Conservation (phyloP, 2,797 vertebrate genomes). For the Sebastes wilsoni region DNA sequence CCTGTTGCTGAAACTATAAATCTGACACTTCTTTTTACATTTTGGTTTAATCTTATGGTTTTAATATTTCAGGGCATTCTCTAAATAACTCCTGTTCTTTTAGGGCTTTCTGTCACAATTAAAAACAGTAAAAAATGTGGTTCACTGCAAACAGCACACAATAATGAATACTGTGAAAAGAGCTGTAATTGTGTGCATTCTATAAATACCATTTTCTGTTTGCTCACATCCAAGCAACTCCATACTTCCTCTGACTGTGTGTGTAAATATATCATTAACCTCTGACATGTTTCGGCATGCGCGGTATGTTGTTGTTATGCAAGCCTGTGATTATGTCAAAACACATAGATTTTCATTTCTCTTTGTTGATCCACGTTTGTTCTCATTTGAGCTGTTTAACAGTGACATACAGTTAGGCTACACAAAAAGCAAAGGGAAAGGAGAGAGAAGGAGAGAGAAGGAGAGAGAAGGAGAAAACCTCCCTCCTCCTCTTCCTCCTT, state of each 20-base stretch:
- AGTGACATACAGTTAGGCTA: slow-evolving; percentile 10
- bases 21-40: not conserved
- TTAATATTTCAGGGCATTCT: not conserved
- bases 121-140: not conserved
- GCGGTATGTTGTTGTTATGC: not conserved
- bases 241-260: slow-evolving; percentile 2
- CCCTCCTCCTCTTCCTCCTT: slow-evolving; percentile 30
- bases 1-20: slow-evolving; percentile 5
- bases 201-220: slow-evolving; percentile 29
- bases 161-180: not conserved
- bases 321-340: slow-evolving; percentile 9
- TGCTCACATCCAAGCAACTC: not conserved
- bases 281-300: slow-evolving; percentile 7
- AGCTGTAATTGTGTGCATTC: slow-evolving; percentile 27
- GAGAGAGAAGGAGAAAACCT: slow-evolving; percentile 36
- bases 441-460: slow-evolving; percentile 29
- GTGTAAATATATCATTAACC: slow-evolving; percentile 48
- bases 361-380: not conserved
- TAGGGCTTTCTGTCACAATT: not conserved
- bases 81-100: not conserved
- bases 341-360: not conserved
- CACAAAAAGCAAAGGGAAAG: slow-evolving; percentile 20
- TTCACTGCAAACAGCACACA: not conserved
- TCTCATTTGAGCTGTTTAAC: slow-evolving; percentile 27
- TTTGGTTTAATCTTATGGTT: not conserved